phyloP scores from a whole-genome alignment of 2,113 vertebrate genomes.

The Polyodon spathula region DNA sequence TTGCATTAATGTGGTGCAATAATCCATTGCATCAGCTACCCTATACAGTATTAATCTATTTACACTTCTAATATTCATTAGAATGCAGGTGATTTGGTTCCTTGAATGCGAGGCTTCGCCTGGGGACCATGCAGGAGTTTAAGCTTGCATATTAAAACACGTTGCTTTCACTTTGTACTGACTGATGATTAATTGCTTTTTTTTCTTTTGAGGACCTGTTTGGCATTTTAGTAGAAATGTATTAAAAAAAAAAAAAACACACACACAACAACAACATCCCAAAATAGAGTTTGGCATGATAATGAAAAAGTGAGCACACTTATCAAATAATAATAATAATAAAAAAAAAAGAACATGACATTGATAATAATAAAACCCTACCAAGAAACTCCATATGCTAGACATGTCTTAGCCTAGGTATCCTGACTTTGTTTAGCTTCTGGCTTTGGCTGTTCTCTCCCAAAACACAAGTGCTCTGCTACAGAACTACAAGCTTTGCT shows the following conservation, averaged over 20 bases:
- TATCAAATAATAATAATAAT: neutral
- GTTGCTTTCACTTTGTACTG: constrained; percentile 16
- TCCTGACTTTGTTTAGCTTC: neutral
- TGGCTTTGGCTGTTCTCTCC: constrained; percentile 11
- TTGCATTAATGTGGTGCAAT: constrained; percentile 1
- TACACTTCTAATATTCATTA: constrained; percentile 21
- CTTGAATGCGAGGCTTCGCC: constrained; percentile 15
- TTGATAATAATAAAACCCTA: neutral
- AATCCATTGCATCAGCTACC: constrained; percentile 6
- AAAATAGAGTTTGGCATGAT: constrained; percentile 27
- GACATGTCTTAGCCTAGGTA: constrained; percentile 1
- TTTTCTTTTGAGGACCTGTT: constrained; percentile 32
- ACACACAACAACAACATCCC: constrained; percentile 29
- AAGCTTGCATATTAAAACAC: constrained; percentile 29
- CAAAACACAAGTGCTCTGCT: constrained; percentile 13
- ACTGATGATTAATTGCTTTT: constrained; percentile 38
- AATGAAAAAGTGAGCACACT: too few relatives aligned
- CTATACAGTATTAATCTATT: constrained; percentile 20
- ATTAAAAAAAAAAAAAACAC: constrained; percentile 32
- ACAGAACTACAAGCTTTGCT: constrained; percentile 22
- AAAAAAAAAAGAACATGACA: neutral
- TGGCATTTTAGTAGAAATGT: constrained; percentile 39
- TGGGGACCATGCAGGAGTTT: constrained; percentile 27
- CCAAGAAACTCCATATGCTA: neutral
- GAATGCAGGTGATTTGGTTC: constrained; percentile 17